phyloP scores from a whole-genome alignment of 1,140 invertebrate genomes.

The Cryptotermes secundus region DNA sequence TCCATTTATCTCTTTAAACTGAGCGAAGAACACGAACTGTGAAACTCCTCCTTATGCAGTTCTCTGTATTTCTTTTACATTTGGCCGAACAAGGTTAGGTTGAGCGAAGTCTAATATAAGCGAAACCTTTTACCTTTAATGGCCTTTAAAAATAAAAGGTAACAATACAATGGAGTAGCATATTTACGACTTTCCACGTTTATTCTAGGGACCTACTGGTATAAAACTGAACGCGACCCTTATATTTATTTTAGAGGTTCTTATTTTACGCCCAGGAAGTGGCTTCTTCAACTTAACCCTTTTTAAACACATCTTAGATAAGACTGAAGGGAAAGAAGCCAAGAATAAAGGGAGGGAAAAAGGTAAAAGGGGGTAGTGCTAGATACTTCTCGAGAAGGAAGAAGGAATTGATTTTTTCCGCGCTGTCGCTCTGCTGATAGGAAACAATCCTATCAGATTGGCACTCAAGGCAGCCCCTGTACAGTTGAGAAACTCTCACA shows the following conservation, averaged over 20 bases:
- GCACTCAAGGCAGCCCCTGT: neutral
- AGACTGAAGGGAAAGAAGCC: neutral
- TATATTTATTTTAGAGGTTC: neutral
- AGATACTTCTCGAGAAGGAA: neutral
- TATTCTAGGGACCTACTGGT: neutral
- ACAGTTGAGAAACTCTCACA: neutral
- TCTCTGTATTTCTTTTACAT: no score
- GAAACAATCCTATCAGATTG: constrained; percentile 1
- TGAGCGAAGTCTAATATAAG: no score
- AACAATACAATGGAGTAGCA: no score
- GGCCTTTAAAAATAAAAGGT: no score
- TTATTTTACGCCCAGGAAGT: neutral
- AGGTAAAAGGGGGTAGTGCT: neutral
- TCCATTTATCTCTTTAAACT: no score
- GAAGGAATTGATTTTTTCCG: constrained; percentile 12
- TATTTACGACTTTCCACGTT: neutral
- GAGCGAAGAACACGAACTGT: no score
- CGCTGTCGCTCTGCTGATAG: neutral
- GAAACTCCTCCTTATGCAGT: no score
- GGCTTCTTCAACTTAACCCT: neutral
- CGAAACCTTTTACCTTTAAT: no score
- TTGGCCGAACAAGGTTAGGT: no score
- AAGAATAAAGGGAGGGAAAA: neutral
- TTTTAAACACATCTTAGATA: neutral
- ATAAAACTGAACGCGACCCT: neutral